Percentiles rank a stretch among this genome's conserved stretches.
These are phyloP conservation scores for Stictocephala bisonia DNA, from an alignment of 2,888 invertebrate species.

Conservation along the genomic window DNA sequence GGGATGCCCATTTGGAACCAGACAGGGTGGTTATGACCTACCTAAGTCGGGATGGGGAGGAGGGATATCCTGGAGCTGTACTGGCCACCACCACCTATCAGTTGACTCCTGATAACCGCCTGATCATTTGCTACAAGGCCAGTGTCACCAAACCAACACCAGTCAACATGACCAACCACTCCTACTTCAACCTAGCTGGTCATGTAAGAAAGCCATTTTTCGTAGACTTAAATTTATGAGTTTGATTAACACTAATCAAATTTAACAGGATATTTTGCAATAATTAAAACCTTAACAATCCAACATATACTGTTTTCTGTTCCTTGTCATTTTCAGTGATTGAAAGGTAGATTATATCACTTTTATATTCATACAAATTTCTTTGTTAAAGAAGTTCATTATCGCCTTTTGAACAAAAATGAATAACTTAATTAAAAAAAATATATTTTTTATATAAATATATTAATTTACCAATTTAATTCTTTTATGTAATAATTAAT, in stretches of 20 bases:
- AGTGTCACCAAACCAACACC: constrained; percentile 69
- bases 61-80: constrained; percentile 72
- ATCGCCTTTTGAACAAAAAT: too few relatives aligned
- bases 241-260: not conserved
- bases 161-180: constrained; percentile 72
- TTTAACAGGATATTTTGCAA: not conserved
- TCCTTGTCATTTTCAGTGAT: not conserved
- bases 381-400: too few relatives aligned
- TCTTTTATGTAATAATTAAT: too few relatives aligned
- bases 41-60: constrained; percentile 69
- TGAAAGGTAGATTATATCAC: not conserved
- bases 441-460: too few relatives aligned
- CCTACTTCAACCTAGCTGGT: constrained; percentile 73
- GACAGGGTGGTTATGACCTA: constrained; percentile 66
- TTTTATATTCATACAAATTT: not conserved
- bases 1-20: constrained; percentile 66
- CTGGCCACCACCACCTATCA: constrained; percentile 67
- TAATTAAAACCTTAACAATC: not conserved
- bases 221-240: not conserved
- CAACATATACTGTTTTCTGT: not conserved
- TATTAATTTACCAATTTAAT: too few relatives aligned
- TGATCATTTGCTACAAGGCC: constrained; percentile 68
- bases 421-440: too few relatives aligned
- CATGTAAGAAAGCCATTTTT: constrained; percentile 64
- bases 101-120: constrained; percentile 66